A percentile compares a stretch with the other conserved stretches of the same genome.
Evolutionary conservation across 2,113 vertebrate genomes (phyloP).

Genomic region (Zosterops lateralis): DNA sequence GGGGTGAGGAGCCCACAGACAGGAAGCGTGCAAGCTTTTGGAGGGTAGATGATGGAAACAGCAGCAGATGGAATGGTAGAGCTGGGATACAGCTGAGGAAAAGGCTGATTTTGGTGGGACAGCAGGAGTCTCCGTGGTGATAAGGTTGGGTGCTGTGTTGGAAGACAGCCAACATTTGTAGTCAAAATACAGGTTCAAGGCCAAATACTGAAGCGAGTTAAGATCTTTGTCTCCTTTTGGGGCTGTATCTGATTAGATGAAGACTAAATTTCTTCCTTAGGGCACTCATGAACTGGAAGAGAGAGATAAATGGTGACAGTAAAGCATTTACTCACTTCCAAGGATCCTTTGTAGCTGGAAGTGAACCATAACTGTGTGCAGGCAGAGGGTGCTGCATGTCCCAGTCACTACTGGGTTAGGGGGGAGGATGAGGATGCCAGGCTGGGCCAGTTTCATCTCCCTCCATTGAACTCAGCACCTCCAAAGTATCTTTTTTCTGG

Average conservation of each 20-base stretch:
- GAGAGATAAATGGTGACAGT: background rate
- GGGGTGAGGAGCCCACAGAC: fast-evolving
- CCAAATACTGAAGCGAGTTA: background rate
- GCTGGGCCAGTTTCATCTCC: background rate
- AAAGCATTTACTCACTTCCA: background rate
- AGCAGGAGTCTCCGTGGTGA: background rate
- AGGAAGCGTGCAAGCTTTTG: background rate
- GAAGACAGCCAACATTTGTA: background rate
- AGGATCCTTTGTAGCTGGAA: background rate
- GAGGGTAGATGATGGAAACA: background rate
- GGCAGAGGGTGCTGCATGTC: background rate
- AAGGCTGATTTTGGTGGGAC: background rate
- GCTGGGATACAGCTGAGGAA: background rate
- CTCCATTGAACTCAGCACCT: background rate
- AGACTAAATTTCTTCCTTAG: background rate
- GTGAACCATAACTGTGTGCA: background rate
- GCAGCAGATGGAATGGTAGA: background rate
- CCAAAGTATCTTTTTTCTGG: background rate
- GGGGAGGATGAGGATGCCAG: background rate
- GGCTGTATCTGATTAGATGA: background rate
- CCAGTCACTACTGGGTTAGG: fast-evolving
- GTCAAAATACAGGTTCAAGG: background rate
- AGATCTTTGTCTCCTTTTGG: background rate
- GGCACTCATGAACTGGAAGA: background rate
- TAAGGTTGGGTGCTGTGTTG: background rate